Percentiles rank a stretch among this genome's conserved stretches.
Evolutionary conservation across 2,113 vertebrate genomes (phyloP).

Genomic region (Camelus bactrianus): DNA sequence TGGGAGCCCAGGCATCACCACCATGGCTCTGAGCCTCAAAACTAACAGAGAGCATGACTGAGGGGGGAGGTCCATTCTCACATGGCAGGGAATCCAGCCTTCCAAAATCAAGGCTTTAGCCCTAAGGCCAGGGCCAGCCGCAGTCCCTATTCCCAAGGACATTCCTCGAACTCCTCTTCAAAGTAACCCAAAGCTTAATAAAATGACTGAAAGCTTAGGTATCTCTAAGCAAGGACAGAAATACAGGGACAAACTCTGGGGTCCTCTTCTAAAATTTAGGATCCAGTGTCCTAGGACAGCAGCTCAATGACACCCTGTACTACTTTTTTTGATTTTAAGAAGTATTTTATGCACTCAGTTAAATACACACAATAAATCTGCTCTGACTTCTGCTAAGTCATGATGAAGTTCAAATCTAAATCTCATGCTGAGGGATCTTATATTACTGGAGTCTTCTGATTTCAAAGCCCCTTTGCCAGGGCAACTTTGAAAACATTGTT

Average conservation of each 20-base stretch:
- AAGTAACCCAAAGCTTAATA: background rate
- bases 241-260: background rate
- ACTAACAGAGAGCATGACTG: background rate
- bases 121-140: background rate
- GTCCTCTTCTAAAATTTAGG: slow-evolving; percentile 13
- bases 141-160: background rate
- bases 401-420: slow-evolving; percentile 73
- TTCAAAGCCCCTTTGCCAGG: slow-evolving; percentile 70
- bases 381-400: slow-evolving; percentile 66
- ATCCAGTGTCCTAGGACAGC: background rate
- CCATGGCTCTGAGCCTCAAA: background rate
- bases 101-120: background rate
- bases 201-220: slow-evolving; percentile 28
- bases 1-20: background rate
- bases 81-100: background rate
- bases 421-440: background rate
- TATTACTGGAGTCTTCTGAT: slow-evolving; percentile 67
- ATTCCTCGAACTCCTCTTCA: slow-evolving; percentile 12
- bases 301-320: background rate
- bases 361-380: slow-evolving; percentile 13
- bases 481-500: slow-evolving; percentile 73
- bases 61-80: background rate
- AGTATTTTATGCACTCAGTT: slow-evolving; percentile 27
- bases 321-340: slow-evolving; percentile 40
- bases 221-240: background rate